phyloP scores from a whole-genome alignment of 2,113 vertebrate genomes.

The Amblyornis subalaris region DNA sequence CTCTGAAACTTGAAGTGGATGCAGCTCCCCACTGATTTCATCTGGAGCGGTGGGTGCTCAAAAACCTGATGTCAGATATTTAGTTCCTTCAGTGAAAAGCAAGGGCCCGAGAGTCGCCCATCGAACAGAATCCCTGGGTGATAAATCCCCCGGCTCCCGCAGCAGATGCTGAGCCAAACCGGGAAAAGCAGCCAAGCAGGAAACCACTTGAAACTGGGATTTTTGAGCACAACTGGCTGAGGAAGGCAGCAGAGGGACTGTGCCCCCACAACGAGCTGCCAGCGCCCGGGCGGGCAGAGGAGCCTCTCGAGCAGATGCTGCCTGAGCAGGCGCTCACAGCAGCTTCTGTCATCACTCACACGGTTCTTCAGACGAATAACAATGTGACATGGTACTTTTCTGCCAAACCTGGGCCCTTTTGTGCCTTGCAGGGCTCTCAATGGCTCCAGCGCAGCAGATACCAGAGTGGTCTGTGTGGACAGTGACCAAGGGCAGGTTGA shows the following conservation, averaged over 20 bases:
- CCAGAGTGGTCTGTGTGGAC: too few relatives aligned
- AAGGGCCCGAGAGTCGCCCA: not conserved
- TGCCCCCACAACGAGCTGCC: accelerated
- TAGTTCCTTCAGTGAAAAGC: not conserved
- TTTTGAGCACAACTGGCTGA: not conserved
- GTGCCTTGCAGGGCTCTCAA: not conserved
- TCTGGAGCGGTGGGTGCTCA: not conserved
- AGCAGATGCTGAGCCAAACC: not conserved
- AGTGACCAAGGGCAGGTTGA: accelerated
- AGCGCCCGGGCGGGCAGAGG: not conserved
- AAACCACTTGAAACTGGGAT: accelerated
- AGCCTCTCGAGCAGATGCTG: not conserved
- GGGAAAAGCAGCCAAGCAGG: not conserved
- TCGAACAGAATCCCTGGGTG: not conserved
- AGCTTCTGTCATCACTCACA: not conserved
- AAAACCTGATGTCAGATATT: not conserved
- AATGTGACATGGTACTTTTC: accelerated
- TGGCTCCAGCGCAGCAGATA: not conserved
- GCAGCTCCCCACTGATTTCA: not conserved
- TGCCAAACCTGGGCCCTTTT: not conserved
- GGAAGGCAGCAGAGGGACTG: not conserved
- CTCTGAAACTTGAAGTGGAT: not conserved
- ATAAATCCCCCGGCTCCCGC: not conserved
- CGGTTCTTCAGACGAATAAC: not conserved
- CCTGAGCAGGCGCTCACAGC: accelerated